These are phyloP conservation scores for Cardinalis cardinalis DNA, from an alignment of 2,113 vertebrate species.

Conservation along the genomic window DNA sequence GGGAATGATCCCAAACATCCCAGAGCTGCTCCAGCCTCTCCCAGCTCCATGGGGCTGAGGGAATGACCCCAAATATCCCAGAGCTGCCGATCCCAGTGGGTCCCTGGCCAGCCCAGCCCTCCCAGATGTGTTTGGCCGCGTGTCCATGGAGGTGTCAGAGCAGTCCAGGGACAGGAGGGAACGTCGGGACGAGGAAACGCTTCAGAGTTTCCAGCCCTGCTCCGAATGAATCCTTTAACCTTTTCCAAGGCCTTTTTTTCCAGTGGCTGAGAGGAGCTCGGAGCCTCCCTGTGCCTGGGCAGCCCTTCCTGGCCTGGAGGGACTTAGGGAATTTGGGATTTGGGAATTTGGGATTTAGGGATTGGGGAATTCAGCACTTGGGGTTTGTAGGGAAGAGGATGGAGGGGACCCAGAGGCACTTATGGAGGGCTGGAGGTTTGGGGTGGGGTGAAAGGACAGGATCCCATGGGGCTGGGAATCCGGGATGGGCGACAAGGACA, in stretches of 20 bases:
- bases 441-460: rapidly evolving
- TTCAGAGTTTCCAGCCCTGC: constrained; percentile 52
- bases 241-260: constrained; percentile 21
- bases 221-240: constrained; percentile 24
- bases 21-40: no score
- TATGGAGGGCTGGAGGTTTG: not conserved
- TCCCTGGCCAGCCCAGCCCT: not conserved
- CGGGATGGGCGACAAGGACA: no score
- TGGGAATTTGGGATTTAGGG: not conserved
- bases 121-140: not conserved
- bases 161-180: not conserved
- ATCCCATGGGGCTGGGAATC: not conserved
- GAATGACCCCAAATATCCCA: no score
- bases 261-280: not conserved
- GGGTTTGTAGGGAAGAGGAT: not conserved
- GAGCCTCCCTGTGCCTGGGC: not conserved
- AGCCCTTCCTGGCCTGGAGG: not conserved
- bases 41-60: no score
- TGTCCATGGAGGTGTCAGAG: not conserved
- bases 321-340: not conserved
- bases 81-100: not conserved
- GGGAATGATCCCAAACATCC: no score
- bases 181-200: not conserved
- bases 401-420: not conserved
- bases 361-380: rapidly evolving